Base-by-base conservation (phyloP, 1,140 invertebrate genomes). In the Drosophila nigrodunni region DNA sequence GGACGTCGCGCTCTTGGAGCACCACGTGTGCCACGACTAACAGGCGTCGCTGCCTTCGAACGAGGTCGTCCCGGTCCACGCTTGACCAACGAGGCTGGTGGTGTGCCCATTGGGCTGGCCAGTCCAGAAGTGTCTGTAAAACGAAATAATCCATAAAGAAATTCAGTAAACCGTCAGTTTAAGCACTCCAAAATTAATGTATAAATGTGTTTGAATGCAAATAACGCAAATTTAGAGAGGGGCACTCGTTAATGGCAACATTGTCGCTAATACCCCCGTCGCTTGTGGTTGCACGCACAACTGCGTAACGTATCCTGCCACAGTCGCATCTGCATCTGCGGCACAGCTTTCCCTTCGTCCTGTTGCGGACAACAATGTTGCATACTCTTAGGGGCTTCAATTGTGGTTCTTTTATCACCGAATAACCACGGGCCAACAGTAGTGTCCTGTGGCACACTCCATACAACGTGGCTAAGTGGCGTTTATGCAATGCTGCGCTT, bases 31-130 rank as follows among this genome's bases (percentile, higher is more conserved):
- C 87, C 86, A 6, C 95, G 93, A 83, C 96, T 94, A 0, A 94
- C 92, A 0, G 95, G 95, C 3, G 95, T 95, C 44, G 93, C 93
- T 2, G 94, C 95, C 74, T 94, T 94, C 55, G 96, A 92, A 4
- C 96, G 93, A 0, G 97, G 97, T 78, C 97, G 91, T 11, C 97
- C 97, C 0, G 96, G 96, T 8, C 96, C 96, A 25, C 96, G 92
- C 62, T 92, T 92, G 7, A 80, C 54, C 82, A 71, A n/a, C 65
- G 64, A 61, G 39, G 46, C 18, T 2, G 68, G 39, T 25, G 71
- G 75, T 39, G 78, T 75, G 11, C 68, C 54, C 52, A 67, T 68
- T 1, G 65, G 11, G n/a, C 44, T 46, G 7, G 34, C 34, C 11
- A 69, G 37, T 7, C 35, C 69, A 34, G 43, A 11, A 39, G 18